phyloP scores from a whole-genome alignment of 2,113 vertebrate species.

The Leptosomus discolor region DNA sequence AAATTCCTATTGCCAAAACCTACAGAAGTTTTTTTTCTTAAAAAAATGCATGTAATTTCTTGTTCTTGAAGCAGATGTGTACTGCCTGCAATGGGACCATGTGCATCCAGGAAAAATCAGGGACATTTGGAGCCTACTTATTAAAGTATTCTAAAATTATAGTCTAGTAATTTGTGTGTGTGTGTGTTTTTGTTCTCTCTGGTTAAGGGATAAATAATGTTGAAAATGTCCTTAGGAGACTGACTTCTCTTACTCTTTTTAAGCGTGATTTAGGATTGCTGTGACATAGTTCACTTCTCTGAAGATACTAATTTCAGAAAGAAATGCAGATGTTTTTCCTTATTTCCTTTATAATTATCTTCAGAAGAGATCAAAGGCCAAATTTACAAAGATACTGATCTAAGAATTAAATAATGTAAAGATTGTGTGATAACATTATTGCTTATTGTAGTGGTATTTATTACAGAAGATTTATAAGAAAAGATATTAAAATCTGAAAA shows the following conservation, averaged over 20 bases:
- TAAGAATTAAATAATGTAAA: neutral
- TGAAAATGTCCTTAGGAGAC: neutral
- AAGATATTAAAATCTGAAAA: neutral
- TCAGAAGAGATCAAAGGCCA: neutral
- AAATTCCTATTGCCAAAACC: neutral
- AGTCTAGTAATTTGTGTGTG: neutral
- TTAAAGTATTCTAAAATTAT: neutral
- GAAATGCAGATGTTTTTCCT: neutral
- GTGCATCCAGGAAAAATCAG: neutral
- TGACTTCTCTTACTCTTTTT: neutral
- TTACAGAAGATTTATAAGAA: neutral
- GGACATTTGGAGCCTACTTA: neutral
- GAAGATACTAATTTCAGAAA: neutral
- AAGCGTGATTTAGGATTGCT: neutral
- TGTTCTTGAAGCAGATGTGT: neutral
- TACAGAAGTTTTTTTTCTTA: neutral
- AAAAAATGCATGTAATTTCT: neutral
- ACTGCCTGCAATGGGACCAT: neutral
- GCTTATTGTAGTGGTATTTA: neutral
- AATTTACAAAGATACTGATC: neutral
- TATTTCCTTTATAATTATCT: neutral
- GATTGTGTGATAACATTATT: neutral
- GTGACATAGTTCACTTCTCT: neutral
- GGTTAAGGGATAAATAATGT: neutral
- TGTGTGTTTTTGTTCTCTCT: neutral